phyloP scores from a whole-genome alignment of 1,140 invertebrate species.

The Drosophila varians region DNA sequence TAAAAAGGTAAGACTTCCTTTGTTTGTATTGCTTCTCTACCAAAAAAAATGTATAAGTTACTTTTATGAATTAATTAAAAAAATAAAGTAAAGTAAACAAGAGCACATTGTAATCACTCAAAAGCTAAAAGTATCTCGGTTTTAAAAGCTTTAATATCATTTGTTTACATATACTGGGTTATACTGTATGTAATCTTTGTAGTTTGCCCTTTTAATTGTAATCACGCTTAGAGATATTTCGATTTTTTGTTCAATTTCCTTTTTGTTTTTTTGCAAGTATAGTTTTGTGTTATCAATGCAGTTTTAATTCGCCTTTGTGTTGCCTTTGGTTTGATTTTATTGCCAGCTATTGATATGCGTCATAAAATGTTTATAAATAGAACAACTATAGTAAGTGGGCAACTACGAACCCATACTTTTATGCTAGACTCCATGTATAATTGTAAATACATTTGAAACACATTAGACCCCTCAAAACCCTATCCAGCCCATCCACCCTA shows the following conservation, averaged over 20 bases:
- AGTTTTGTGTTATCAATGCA: conserved; percentile 49
- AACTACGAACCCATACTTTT: conserved; percentile 1
- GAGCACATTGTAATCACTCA: not conserved
- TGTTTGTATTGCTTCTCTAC: too few species aligned
- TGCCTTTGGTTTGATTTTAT: conserved; percentile 22
- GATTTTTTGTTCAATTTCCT: conserved; percentile 2
- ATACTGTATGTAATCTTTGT: not conserved
- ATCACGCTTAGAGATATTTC: not conserved
- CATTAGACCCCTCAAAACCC: not conserved
- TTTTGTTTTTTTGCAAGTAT: conserved; percentile 5
- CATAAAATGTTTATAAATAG: conserved; percentile 71
- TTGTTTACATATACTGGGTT: not conserved
- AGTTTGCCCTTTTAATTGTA: conserved; percentile 10
- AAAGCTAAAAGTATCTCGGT: not conserved
- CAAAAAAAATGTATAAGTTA: not conserved
- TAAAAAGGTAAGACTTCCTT: too few species aligned
- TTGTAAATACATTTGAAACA: conserved; percentile 26
- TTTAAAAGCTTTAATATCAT: not conserved
- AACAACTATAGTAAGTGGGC: too few species aligned
- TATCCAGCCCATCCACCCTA: not conserved
- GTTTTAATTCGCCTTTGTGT: conserved; percentile 27
- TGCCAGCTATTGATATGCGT: conserved; percentile 52
- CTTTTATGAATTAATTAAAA: not conserved
- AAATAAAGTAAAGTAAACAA: not conserved
- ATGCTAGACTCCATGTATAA: conserved; percentile 13